Evolutionary conservation across 2,797 vertebrate species (phyloP), one percentile per base, ranked within the genome.

Genomic region (Lepidocolaptes lacrymiger): DNA sequence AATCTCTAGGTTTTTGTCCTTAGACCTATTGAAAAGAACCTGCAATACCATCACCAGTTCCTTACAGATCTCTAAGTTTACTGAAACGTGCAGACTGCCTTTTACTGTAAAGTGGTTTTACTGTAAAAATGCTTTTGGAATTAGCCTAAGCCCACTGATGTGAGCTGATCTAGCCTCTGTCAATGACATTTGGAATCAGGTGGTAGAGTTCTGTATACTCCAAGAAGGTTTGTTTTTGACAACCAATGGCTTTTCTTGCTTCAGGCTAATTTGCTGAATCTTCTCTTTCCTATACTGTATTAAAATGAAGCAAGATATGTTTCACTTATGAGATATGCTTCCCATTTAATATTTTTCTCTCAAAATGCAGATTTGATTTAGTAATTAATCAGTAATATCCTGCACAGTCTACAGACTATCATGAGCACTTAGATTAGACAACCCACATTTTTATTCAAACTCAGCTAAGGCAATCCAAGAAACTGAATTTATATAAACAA

Each of bases 401-500:
- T 83, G 24, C 13, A 75, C 46, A 92, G 28, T 52, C 63, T 67
- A 74, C 16, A 67, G 34, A 59, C 55, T 58, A 44, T 14, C 30
- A 41, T 7, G 26, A 93, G 61, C 27, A 55, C 27, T 76, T 74
- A 83, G 13, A 56, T 71, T 43, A 76, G 58, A 43, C n/a, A 80
- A 83, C 17, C 18, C 16, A 46, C 32, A 41, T 81, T 93, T 85
- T 88, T 1, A 28, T 17, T 21, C 4, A 7, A 89, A 80, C 28
- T 51, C 20, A 71, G 28, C 44, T 78, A 89, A 52, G 1, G 59
- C 66, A 84, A 91, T 72, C 76, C 56, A 89, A 76, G 82, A 89
- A 91, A 85, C n/a, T 10, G 6, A 62, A 91, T 77, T 91, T 83
- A 80, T 30, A 82, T 73, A 76, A 92, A 92, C 67, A 89, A 36